A percentile compares a stretch with the other conserved stretches of the same genome.
Conservation (phyloP, 2,113 vertebrate genomes). For the Mustela nigripes region DNA sequence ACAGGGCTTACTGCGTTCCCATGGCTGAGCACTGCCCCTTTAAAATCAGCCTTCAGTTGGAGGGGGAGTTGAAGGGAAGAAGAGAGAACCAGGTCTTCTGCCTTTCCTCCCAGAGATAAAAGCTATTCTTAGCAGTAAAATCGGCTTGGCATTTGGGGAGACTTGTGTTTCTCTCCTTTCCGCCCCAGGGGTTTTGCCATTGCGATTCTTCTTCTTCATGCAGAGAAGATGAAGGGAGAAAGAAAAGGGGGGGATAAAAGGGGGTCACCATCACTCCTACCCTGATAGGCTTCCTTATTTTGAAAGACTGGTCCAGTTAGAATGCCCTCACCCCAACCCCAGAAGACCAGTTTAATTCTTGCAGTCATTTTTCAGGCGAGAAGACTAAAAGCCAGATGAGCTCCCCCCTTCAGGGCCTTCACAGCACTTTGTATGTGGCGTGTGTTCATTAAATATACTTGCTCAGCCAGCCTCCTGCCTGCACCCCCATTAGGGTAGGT, state of each 20-base stretch:
- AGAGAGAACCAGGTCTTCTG: neutral
- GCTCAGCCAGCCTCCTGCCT: neutral
- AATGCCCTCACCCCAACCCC: neutral
- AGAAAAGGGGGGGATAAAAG: neutral
- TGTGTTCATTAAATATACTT: neutral
- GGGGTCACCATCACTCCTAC: too few species aligned
- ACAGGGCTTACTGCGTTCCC: neutral
- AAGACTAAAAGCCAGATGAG: neutral
- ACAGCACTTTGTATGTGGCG: neutral
- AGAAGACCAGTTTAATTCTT: neutral
- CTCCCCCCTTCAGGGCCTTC: neutral
- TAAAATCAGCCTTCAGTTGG: neutral
- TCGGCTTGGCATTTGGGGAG: neutral
- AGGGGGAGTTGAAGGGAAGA: neutral
- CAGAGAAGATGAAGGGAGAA: neutral
- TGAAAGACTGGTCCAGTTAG: neutral
- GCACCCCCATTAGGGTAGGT: neutral
- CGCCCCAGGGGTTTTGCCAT: neutral
- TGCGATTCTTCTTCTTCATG: neutral
- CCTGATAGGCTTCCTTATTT: neutral
- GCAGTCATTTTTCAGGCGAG: conserved; percentile 13
- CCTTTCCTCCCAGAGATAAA: conserved; percentile 51
- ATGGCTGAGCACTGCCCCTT: neutral
- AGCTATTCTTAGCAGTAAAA: conserved; percentile 19
- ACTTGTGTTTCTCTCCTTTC: neutral